Evolutionary conservation across 2,113 vertebrate genomes (phyloP).

Genomic region (Pseudorectes ferrugineus): DNA sequence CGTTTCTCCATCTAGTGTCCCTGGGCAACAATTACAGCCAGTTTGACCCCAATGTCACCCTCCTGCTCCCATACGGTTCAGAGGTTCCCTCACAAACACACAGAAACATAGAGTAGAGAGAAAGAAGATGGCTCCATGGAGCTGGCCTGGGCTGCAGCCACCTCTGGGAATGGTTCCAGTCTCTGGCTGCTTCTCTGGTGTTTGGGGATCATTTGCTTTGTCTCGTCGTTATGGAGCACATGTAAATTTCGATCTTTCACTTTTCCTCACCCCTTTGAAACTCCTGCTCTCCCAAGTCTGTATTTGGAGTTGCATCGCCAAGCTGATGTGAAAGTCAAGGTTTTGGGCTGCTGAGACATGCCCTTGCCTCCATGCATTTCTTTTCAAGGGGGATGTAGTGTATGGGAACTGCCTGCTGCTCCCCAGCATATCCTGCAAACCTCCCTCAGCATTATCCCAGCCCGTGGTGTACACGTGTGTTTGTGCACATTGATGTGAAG

Average conservation of each 20-base stretch:
- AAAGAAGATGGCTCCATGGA: neutral
- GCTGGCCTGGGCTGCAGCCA: neutral
- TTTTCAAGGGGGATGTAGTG: neutral
- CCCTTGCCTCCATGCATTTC: neutral
- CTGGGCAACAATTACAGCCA: conserved; percentile 23
- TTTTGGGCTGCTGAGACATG: neutral
- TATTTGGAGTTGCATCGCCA: neutral
- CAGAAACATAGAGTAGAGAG: neutral
- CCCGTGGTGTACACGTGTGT: neutral
- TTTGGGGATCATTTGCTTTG: neutral
- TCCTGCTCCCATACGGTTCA: neutral
- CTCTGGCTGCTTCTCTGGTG: neutral
- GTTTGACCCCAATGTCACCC: neutral
- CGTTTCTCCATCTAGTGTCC: conserved; percentile 56
- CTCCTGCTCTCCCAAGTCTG: neutral
- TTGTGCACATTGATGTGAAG: neutral
- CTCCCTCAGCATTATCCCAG: neutral
- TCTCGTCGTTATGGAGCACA: neutral
- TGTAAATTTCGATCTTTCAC: neutral
- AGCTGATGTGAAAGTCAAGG: neutral
- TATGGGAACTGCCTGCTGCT: neutral
- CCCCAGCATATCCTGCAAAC: neutral
- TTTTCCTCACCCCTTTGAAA: neutral
- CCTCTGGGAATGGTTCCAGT: neutral
- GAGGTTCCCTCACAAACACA: neutral